These are phyloP conservation scores for Apotomis capreana DNA, from an alignment of 2,888 invertebrate genomes.

Conservation along the genomic window DNA sequence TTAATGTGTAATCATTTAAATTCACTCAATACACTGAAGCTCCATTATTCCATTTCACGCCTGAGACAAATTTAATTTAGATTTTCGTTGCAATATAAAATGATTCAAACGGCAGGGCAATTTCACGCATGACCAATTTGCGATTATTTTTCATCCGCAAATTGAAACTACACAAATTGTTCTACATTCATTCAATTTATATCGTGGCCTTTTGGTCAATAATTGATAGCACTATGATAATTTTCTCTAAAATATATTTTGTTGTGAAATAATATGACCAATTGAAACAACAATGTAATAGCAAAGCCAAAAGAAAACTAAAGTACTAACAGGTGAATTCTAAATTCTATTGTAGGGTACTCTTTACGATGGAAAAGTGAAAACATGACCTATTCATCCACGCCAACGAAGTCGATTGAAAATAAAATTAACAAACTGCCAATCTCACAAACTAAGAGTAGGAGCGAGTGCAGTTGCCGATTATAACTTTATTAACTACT, in stretches of 20 bases:
- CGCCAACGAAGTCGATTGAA: no score
- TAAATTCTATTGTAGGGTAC: no score
- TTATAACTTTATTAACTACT: no score
- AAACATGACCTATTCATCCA: no score
- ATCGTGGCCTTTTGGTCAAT: background rate
- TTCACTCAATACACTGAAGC: background rate
- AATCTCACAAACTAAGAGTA: no score
- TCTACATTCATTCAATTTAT: conserved; percentile 10
- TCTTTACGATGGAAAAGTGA: no score
- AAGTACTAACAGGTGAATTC: no score
- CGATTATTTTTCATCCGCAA: conserved; percentile 27
- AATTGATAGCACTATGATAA: background rate
- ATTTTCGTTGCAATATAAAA: conserved; percentile 18
- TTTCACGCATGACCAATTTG: conserved; percentile 14
- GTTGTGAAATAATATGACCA: background rate
- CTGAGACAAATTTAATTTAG: conserved; percentile 1
- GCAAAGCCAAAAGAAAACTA: no score
- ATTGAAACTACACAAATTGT: conserved; percentile 20
- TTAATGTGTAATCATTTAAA: background rate
- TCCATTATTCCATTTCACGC: conserved; percentile 4
- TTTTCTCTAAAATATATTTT: background rate
- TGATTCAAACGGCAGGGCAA: conserved; percentile 5
- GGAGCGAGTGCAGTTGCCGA: no score
- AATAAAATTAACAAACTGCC: no score
- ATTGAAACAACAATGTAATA: no score